Conservation (phyloP, 2,888 invertebrate genomes). For the Acleris sparsana region DNA sequence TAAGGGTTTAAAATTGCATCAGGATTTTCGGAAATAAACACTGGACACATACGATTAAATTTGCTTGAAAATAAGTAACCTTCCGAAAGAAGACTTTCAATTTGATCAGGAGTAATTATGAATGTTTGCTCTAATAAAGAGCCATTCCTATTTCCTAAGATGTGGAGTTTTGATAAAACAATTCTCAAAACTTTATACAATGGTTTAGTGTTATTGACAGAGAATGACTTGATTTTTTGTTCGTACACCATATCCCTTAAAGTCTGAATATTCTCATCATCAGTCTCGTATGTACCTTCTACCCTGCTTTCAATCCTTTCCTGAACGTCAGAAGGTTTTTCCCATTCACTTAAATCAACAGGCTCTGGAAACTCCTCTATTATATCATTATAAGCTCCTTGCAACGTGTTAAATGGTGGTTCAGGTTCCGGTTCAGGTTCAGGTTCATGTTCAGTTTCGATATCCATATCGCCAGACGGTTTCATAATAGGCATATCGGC, state of each 20-base stretch:
- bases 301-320: slow-evolving; percentile 74
- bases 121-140: slow-evolving; percentile 84
- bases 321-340: slow-evolving; percentile 72
- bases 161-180: slow-evolving; percentile 54
- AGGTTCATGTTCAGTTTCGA: slow-evolving; percentile 71
- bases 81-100: slow-evolving; percentile 80
- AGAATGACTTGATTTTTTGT: slow-evolving; percentile 72
- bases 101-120: slow-evolving; percentile 76
- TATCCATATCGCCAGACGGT: slow-evolving; percentile 60
- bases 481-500: slow-evolving; percentile 41
- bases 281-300: slow-evolving; percentile 69
- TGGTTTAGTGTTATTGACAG: slow-evolving; percentile 68
- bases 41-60: slow-evolving; percentile 86
- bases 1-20: slow-evolving; percentile 77
- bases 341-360: slow-evolving; percentile 70
- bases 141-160: slow-evolving; percentile 68
- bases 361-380: slow-evolving; percentile 77
- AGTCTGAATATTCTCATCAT: slow-evolving; percentile 68
- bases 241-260: slow-evolving; percentile 63
- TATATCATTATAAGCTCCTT: slow-evolving; percentile 64
- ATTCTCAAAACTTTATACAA: slow-evolving; percentile 57
- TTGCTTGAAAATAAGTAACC: slow-evolving; percentile 86
- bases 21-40: slow-evolving; percentile 80
- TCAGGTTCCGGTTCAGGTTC: slow-evolving; percentile 52
- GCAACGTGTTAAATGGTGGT: slow-evolving; percentile 61